Base-by-base conservation (phyloP, 53 echinoderm and acorn worm genomes). In the Holothuria scabra region DNA sequence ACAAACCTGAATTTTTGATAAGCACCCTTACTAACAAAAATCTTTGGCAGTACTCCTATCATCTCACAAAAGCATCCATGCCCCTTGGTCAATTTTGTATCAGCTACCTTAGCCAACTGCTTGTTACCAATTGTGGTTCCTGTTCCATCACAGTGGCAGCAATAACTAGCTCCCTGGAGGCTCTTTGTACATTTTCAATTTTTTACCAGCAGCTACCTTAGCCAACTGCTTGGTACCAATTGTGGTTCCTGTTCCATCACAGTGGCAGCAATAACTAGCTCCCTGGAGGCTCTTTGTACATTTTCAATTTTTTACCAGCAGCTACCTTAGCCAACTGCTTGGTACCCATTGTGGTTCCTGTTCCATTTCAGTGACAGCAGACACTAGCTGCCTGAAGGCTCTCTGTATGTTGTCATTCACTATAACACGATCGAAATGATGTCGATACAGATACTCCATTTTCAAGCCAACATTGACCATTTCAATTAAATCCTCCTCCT, bases 401-500 rank as follows among this genome's bases (percentile, higher is more conserved):
- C 85, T 81, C 23, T 90, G 88, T 21, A 95, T 65, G 44, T 97
- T 81, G 60, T 94, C 94, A 48, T 94, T 97, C 19, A 87, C 85
- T 52, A 97, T 85, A 83, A 86, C 85, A n/a, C 68, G 82, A 56
- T 97, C 99, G 89, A 97, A 94, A 83, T 92, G 92, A 56, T 97
- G 92, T 60, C 89, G 90, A 86, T 94, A 97, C 20, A 89, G 65
- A 7, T 87, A 58, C 57, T 97, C 94, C 87, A 97, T 94, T 29
- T 87, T 76, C 69, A 41, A 67, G 11, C 94, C 92, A 1, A 90
- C 69, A 33, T 90, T 86, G 20, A 94, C 80, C 94, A 94, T 97
- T 60, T 97, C 89, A 16, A 92, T 82, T 24, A 97, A 86, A 35
- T 97, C 99, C 49, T 97, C 99, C 33, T 97, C 99, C 99, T 97